Evolutionary conservation across 1,140 invertebrate genomes (phyloP), one percentile per base, ranked within the genome.

Genomic region (Bombus superbus): DNA sequence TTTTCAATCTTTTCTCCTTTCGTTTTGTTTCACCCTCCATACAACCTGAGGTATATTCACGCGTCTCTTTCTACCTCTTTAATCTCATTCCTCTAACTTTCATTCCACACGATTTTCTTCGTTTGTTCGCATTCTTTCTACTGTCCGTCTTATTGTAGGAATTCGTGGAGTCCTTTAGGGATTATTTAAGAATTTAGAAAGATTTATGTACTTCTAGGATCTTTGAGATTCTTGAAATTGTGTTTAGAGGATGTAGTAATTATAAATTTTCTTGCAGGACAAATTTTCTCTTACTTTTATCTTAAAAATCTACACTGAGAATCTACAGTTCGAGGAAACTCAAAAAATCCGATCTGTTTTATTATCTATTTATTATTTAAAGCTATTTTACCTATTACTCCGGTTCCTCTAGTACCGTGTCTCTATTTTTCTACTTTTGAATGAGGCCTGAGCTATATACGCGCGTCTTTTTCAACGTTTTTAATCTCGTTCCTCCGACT

Each of bases 401-500:
- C 9, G 66, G 18, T 35, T 32, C n/a, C 40, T 78, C 38, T 59
- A 71, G 4, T n/a, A 71, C 6, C 15, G 47, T 40, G 40, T 47
- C 35, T 35, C n/a, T 18, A 53, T 57, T 64, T 77, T 22, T 53
- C 18, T 42, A 84, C 68, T 73, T 78, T 73, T 11, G 10, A 42
- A 15, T 9, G 35, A 28, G n/a, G 71, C 42, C 18, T 40, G 28
- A 53, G 18, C 6, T 40, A 57, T 13, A 47, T 57, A 73, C 47
- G 8, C 18, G 69, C 53, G 8, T 64, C 71, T 74, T 64, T 62
- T 44, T 77, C 73, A 59, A 38, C 35, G 57, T n/a, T 76, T 66
- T 28, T 62, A 73, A 66, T 81, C 59, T 44, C 18, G 38, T 57
- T 68, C 35, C 25, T 81, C 10, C 35, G 18, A 69, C 53, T 66